Base-by-base conservation (phyloP, 2,888 invertebrate genomes). In the Drosophila colorata region DNA sequence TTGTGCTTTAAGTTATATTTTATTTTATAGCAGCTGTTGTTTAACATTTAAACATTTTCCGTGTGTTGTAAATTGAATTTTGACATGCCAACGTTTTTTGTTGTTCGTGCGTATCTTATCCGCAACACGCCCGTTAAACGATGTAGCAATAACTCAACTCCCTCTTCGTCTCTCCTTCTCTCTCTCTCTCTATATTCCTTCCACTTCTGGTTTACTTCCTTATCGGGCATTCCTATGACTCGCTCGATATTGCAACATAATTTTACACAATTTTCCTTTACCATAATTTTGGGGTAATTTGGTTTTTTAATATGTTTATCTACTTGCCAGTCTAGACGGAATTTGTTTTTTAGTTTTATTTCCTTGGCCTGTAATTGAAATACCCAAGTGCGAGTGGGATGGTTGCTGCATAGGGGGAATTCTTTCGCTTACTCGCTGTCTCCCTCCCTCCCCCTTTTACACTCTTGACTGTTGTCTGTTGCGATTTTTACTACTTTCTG, bases 321-420 rank as follows among this genome's bases (percentile, higher is more conserved):
- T 79, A 56, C 80, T 82, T 83, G 59, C 70, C 68, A 66, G 82
- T 87, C 82, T 82, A 82, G 82, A 81, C 81, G 60, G 37, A 59
- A 59, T 68, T 64, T 58, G 49, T 43, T 48, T 23, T 33, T 69
- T 64, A 58, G 40, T 31, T 43, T 35, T 63, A 25, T 57, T 73
- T 31, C 38, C n/a, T 13, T 40, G 37, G 20, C 48, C 48, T 63
- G 67, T 64, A 71, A 69, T 64, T 67, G 79, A 67, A 75, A 52
- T 61, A 18, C 53, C 28, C 14, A 44, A 53, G 73, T 40, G 68
- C 14, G 41, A 74, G 38, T 4, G 78, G 35, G 43, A 73, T 58
- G 47, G 28, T 11, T 31, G 16, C 37, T 46, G 46, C 49, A 57
- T 37, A 40, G 41, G 43, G 60, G 31, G 35, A 49, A 49, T 73